Percentiles rank a stretch among this genome's conserved stretches.
These are phyloP conservation scores for Euglossa dilemma DNA, from an alignment of 1,140 invertebrate genomes.

Conservation along the genomic window DNA sequence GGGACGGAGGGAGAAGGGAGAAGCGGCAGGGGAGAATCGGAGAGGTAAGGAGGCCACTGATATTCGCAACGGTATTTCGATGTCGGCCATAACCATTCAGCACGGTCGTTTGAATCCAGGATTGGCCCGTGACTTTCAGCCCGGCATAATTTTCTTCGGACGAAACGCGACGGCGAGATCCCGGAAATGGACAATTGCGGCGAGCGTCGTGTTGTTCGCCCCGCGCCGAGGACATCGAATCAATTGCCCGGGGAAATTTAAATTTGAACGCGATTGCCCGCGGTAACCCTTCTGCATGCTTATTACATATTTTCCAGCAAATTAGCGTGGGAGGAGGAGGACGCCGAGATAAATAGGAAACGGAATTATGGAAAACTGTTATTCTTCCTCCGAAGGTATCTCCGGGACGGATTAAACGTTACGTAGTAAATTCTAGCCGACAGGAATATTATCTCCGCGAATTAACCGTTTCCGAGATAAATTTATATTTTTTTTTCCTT, in stretches of 20 bases:
- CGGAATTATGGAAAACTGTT: background rate
- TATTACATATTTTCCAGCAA: slow-evolving; percentile 20
- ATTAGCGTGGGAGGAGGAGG: background rate
- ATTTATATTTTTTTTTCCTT: too few relatives aligned
- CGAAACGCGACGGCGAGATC: slow-evolving; percentile 49
- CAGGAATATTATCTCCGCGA: background rate
- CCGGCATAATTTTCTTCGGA: slow-evolving; percentile 57
- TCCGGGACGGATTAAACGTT: background rate
- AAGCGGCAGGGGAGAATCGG: slow-evolving; percentile 28
- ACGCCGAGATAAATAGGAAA: background rate
- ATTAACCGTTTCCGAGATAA: background rate
- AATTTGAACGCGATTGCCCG: slow-evolving; percentile 32
- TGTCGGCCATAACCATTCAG: slow-evolving; percentile 61
- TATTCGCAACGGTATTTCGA: slow-evolving; percentile 60
- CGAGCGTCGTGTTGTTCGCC: slow-evolving; percentile 40
- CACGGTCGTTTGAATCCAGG: slow-evolving; percentile 48
- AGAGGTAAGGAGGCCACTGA: slow-evolving; percentile 30
- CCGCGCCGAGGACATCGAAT: slow-evolving; percentile 33
- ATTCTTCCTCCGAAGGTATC: background rate
- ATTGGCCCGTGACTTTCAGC: slow-evolving; percentile 46
- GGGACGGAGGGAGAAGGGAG: background rate
- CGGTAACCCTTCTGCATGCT: background rate
- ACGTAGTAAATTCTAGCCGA: background rate
- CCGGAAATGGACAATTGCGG: slow-evolving; percentile 45
- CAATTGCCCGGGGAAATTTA: slow-evolving; percentile 41